Evolutionary conservation across 1,140 invertebrate species (phyloP), one percentile per base, ranked within the genome.

Genomic region (Triops longicaudatus): DNA sequence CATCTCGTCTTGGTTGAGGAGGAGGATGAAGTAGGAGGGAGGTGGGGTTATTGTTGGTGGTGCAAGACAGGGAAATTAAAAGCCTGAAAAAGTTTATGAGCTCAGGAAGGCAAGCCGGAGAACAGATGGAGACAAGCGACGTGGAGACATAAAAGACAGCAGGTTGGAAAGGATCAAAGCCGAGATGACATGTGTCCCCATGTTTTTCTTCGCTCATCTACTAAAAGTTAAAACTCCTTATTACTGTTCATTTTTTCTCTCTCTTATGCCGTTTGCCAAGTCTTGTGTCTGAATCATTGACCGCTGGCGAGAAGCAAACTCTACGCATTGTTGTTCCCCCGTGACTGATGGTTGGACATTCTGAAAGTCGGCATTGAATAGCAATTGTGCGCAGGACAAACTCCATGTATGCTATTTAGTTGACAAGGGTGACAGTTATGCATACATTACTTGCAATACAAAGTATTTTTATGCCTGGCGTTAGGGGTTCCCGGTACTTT

Each of bases 71-170:
- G 50, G 50, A 63, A 22, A 63, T 63, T 63, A 63, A 63, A 63
- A 17, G 50, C 14, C 50, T 63, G 22, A 63, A 63, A 63, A 63
- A 22, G 14, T 63, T 22, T 63, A 63, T 17, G 50, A 63, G 50
- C 14, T 63, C 50, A 63, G 50, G 50, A 63, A 63, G 50, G 50
- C 14, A 14, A 17, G 14, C 6, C 17, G 50, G 50, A 22, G 50
- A 63, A 63, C 50, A 63, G 50, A 63, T 63, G 50, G 50, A 63
- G 50, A 63, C 50, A 63, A 63, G 50, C 50, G 50, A 63, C 50
- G 50, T n/a, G 22, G 50, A 63, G 50, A 63, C 50, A 63, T 63
- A 22, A 63, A 63, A 63, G 50, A 63, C 50, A 63, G 50, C 50
- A 63, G 50, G 50, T 63, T 63, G 50, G 50, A 63, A 63, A 63